Base-by-base conservation (phyloP, 2,797 vertebrate species). In the Oreonectes daqikongensis region DNA sequence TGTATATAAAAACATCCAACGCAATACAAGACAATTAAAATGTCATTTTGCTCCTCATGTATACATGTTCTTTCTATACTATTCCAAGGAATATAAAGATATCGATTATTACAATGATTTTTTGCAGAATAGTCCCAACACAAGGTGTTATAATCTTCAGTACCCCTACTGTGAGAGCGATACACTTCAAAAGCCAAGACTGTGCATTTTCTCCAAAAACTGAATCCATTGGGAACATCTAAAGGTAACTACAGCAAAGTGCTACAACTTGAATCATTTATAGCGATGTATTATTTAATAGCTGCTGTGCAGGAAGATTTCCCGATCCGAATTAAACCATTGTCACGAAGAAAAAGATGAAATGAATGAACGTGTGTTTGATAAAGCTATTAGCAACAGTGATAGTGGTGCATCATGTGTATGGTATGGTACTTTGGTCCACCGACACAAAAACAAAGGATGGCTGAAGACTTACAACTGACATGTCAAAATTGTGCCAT, bases 241-340 rank as follows among this genome's bases (percentile, higher is more conserved):
- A 12, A 66, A 66, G 24, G 50, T 30, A 65, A 55, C 72, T 74
- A 64, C 46, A 55, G 61, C 61, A 74, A 66, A 75, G 72, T 75
- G 14, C 72, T 66, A 1, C 48, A 5, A 0, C 53, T 86, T 87
- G 85, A 92, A 89, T 90, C 81, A 89, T 89, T 89, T 88, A 90
- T 89, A 89, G 84, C 72, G 75, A 89, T 86, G 84, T 86, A 89
- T 89, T 88, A 91, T 92, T 90, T 83, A 90, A 86, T 87, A 87
- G 86, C 42, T 85, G 85, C 83, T 84, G 86, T 89, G 72, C 17
- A 71, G 44, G 11, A 71, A 55, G 38, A 52, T 69, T 57, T 73
- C 26, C 14, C 32, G 26, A 48, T 63, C 28, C 42, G 40, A 65
- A 74, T 26, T 42, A 9, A 65, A 63, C 46, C 35, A 40, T 44